Evolutionary conservation across 1,140 invertebrate genomes (phyloP).

Genomic region (Lethrus apterus): DNA sequence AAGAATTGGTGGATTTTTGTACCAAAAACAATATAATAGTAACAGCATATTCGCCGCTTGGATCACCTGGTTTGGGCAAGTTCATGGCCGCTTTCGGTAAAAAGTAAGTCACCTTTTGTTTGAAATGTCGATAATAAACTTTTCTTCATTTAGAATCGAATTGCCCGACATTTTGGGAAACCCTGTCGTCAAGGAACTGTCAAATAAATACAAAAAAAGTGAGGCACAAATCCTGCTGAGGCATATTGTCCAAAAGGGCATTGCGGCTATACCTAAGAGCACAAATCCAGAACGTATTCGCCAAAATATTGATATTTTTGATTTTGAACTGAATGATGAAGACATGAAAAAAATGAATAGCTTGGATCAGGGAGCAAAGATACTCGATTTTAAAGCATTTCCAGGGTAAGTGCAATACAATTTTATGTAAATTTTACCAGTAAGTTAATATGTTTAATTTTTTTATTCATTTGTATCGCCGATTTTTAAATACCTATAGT

Average conservation of each 20-base stretch:
- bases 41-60: slow-evolving; percentile 78
- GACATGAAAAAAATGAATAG: slow-evolving; percentile 49
- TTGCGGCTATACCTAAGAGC: slow-evolving; percentile 80
- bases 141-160: slow-evolving; percentile 44
- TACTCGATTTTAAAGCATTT: slow-evolving; percentile 59
- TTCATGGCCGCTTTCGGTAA: slow-evolving; percentile 42
- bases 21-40: slow-evolving; percentile 61
- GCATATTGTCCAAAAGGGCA: slow-evolving; percentile 63
- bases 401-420: slow-evolving; percentile 33
- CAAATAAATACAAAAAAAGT: slow-evolving; percentile 59
- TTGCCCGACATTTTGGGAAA: slow-evolving; percentile 64
- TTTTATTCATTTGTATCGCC: too few species aligned
- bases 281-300: slow-evolving; percentile 62
- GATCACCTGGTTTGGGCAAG: slow-evolving; percentile 55
- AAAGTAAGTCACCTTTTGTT: slow-evolving; percentile 27
- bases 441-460: too few species aligned
- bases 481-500: too few species aligned
- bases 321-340: slow-evolving; percentile 49
- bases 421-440: too few species aligned
- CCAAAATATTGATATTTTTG: slow-evolving; percentile 55
- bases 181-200: slow-evolving; percentile 59
- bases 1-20: slow-evolving; percentile 66
- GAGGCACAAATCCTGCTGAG: slow-evolving; percentile 73
- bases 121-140: neutral
- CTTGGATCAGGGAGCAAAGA: slow-evolving; percentile 56